Evolutionary conservation across 2,797 vertebrate genomes (phyloP), one percentile per base, ranked within the genome.

Genomic region (Trachops cirrhosus): DNA sequence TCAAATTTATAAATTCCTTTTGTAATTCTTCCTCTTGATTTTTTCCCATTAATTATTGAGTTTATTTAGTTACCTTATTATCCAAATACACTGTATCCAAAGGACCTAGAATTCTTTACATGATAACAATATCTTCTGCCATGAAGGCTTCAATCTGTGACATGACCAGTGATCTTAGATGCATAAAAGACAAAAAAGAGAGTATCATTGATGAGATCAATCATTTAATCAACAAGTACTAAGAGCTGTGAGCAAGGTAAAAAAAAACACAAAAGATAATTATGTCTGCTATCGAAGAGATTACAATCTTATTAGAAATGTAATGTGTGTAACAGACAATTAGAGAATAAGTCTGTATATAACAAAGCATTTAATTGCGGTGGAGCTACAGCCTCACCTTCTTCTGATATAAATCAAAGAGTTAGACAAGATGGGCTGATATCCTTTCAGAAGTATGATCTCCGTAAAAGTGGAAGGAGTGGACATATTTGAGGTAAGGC

Each of bases 171-270:
- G 85, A 92, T 97, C 88, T 85, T 67, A 32, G 85, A 96, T 90
- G 14, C 57, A 87, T 68, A 73, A 93, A 88, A 93, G 88, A 93
- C 87, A 54, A 91, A 91, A 96, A 91, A 71, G 46, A 95, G 57
- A 84, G 73, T 41, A 95, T 41, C 52, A 32, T 87, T 93, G 96
- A 96, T 95, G 93, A 85, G 92, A 96, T 96, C 96, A 97, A 92
- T 97, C 88, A 90, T 96, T 93, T 97, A 97, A 96, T 97, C 96
- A 97, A 92, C 97, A 94, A 87, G 90, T 89, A 92, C 92, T 93
- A 96, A 96, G 85, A 89, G 79, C 89, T 95, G 48, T 79, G 79
- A 83, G 64, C 52, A 64, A 93, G 88, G 92, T 37, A 37, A 62
- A 70, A 85, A 92, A 93, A 62, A 54, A 22, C 91, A 88, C 79